phyloP scores from a whole-genome alignment of 35 echinoderm and acorn worm species.

The Ophiothrix spiculata region DNA sequence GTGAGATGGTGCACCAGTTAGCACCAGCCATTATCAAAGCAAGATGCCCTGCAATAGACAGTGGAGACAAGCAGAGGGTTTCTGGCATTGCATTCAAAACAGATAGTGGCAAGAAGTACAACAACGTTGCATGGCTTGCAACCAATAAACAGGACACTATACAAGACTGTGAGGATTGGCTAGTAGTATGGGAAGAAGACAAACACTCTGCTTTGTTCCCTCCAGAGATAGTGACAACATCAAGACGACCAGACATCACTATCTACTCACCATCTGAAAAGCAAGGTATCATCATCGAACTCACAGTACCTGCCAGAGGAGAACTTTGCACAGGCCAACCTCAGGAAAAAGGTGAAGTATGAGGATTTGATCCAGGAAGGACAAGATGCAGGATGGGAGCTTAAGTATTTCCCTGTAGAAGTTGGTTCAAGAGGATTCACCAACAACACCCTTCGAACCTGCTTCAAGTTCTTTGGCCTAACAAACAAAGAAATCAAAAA shows the following conservation, averaged over 20 bases:
- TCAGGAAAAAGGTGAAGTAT: neutral
- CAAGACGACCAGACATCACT: neutral
- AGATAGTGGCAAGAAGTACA: too few relatives aligned
- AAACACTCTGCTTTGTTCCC: too few relatives aligned
- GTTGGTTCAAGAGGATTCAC: slow-evolving; percentile 4
- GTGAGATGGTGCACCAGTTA: neutral
- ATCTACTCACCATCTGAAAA: neutral
- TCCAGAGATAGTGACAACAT: too few relatives aligned
- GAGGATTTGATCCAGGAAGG: neutral
- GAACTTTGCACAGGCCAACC: neutral
- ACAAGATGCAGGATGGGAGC: neutral
- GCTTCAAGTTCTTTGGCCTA: slow-evolving; percentile 10
- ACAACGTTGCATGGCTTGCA: neutral
- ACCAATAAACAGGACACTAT: neutral
- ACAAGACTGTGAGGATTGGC: too few relatives aligned
- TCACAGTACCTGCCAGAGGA: neutral
- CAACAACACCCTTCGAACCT: neutral
- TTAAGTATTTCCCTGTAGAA: neutral
- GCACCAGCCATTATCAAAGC: neutral
- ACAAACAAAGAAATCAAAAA: neutral
- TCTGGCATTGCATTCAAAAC: neutral
- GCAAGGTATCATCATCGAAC: slow-evolving; percentile 1
- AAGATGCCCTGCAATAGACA: neutral
- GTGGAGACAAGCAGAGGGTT: neutral
- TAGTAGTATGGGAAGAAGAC: too few relatives aligned